These are phyloP conservation scores for Corticium candelabrum DNA, from an alignment of 37 sponge, comb jelly and placozoan genomes.

Conservation along the genomic window DNA sequence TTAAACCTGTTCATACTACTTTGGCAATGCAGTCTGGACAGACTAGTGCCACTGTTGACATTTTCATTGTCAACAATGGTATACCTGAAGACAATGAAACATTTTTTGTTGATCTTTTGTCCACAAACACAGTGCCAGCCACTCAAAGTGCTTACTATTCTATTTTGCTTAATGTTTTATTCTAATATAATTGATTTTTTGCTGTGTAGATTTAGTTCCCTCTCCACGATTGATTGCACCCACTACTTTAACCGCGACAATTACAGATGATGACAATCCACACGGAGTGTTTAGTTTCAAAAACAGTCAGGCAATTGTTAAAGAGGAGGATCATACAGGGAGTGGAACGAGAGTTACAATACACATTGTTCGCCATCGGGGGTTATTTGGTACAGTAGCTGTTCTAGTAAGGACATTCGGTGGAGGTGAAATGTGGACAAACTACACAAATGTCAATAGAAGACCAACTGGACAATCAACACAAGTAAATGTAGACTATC, in stretches of 20 bases:
- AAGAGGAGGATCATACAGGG: background rate
- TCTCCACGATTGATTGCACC: background rate
- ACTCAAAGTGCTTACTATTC: background rate
- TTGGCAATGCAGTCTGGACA: background rate
- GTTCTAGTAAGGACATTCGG: background rate
- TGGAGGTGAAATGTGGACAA: background rate
- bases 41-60: background rate
- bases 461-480: background rate
- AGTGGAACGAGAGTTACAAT: background rate
- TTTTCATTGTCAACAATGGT: background rate
- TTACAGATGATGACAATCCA: constrained; percentile 69
- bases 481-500: background rate
- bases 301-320: background rate
- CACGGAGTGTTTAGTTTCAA: constrained; percentile 42
- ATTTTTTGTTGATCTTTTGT: background rate
- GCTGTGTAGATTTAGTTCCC: background rate
- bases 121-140: background rate
- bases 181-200: background rate
- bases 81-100: background rate
- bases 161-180: background rate
- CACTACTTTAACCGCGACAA: constrained; percentile 35
- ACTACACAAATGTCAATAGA: background rate
- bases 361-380: background rate
- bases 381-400: background rate
- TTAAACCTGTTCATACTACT: background rate